These are phyloP conservation scores for Beris morrisii DNA, from an alignment of 2,888 invertebrate species.

Conservation along the genomic window DNA sequence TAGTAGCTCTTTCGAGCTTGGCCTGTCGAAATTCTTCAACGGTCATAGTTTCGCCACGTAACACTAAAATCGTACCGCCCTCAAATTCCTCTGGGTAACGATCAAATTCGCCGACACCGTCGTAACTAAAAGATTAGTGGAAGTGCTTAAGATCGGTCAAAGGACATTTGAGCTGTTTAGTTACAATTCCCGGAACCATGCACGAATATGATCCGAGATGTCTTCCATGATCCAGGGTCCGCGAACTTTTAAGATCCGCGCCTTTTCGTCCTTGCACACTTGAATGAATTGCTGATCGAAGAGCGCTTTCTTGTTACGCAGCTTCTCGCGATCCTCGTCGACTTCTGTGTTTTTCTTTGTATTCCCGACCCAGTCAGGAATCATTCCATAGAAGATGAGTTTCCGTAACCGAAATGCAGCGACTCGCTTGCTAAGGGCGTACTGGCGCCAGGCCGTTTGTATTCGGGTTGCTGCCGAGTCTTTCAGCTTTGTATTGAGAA, in stretches of 20 bases:
- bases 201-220: constrained; percentile 72
- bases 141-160: background rate
- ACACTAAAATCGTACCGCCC: constrained; percentile 58
- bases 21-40: constrained; percentile 52
- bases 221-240: constrained; percentile 67
- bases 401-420: constrained; percentile 45
- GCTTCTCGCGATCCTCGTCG: constrained; percentile 21
- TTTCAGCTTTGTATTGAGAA: background rate
- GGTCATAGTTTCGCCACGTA: constrained; percentile 56
- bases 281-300: constrained; percentile 51
- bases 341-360: constrained; percentile 44
- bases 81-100: constrained; percentile 58
- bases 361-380: constrained; percentile 51
- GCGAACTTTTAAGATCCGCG: constrained; percentile 56
- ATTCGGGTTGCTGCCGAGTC: constrained; percentile 35
- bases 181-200: constrained; percentile 72
- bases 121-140: constrained; percentile 47
- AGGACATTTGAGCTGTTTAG: background rate
- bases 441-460: constrained; percentile 56
- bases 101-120: constrained; percentile 52
- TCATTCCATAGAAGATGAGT: constrained; percentile 55
- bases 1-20: constrained; percentile 41
- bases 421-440: constrained; percentile 44
- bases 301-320: constrained; percentile 43
- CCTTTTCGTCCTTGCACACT: constrained; percentile 56